phyloP scores from a whole-genome alignment of 2,797 vertebrate genomes.

The Neosilurus hyrtlii region DNA sequence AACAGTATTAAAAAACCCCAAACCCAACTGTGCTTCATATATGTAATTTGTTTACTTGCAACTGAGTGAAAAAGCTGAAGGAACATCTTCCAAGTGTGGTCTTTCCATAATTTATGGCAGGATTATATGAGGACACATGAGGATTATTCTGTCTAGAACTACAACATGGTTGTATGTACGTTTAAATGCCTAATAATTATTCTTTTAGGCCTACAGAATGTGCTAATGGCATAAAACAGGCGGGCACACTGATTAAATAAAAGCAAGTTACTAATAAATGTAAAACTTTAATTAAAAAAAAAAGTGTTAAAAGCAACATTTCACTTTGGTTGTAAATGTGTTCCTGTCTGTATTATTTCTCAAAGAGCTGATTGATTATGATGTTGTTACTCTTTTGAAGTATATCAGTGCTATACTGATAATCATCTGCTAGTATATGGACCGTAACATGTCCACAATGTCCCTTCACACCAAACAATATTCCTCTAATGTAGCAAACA shows the following conservation, averaged over 20 bases:
- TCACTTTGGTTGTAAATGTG: background rate
- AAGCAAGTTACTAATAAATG: background rate
- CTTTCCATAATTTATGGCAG: too few relatives aligned
- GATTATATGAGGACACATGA: too few relatives aligned
- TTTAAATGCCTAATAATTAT: background rate
- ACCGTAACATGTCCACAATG: background rate
- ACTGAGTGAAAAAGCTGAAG: too few relatives aligned
- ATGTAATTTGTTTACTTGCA: too few relatives aligned
- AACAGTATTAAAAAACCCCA: too few relatives aligned
- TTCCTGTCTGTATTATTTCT: background rate
- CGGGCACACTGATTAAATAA: background rate
- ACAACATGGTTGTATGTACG: background rate
- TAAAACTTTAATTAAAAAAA: too few relatives aligned
- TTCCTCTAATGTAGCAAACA: background rate
- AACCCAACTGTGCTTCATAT: too few relatives aligned
- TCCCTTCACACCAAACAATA: background rate
- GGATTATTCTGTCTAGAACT: background rate
- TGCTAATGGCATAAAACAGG: background rate
- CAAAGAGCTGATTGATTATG: background rate
- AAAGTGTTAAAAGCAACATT: constrained; percentile 25
- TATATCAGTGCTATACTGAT: too few relatives aligned
- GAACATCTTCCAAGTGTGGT: too few relatives aligned
- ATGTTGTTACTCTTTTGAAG: too few relatives aligned
- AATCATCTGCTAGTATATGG: background rate
- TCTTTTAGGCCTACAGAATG: background rate